A percentile compares a stretch with the other conserved stretches of the same genome.
Conservation (phyloP, 2,797 vertebrate genomes). For the Tauraco hartlaubi region DNA sequence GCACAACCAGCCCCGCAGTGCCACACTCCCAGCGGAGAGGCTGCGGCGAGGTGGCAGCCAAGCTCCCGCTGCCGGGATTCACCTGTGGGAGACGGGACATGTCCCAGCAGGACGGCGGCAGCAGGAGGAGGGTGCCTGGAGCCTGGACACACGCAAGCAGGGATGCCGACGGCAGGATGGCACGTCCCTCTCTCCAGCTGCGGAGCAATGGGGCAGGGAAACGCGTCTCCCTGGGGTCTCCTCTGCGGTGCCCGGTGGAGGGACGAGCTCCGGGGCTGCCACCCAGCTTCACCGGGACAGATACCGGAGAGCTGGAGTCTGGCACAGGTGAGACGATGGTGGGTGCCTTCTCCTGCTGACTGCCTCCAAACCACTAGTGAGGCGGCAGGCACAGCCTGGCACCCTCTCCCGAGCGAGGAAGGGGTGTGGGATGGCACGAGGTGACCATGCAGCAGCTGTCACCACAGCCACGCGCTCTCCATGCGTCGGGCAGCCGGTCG, state of each 20-base stretch:
- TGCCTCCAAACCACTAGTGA: neutral
- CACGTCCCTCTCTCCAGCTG: neutral
- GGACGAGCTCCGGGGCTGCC: neutral
- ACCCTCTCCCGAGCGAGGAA: neutral
- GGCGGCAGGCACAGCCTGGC: fast-evolving
- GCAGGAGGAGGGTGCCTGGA: neutral
- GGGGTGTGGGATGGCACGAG: neutral
- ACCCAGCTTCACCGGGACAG: neutral
- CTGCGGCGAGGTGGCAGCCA: neutral
- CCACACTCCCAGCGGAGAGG: too few species aligned
- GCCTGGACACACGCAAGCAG: fast-evolving
- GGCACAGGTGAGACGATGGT: fast-evolving
- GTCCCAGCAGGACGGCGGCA: neutral
- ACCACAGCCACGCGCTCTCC: fast-evolving
- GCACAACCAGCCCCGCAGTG: fast-evolving
- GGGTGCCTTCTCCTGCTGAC: neutral
- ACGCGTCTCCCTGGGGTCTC: neutral
- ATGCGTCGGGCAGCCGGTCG: neutral
- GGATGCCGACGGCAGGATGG: fast-evolving
- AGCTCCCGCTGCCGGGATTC: neutral
- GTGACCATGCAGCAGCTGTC: neutral
- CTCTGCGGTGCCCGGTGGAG: neutral
- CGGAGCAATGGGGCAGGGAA: neutral
- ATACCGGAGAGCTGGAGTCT: neutral
- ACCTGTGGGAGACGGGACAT: neutral